A percentile compares a stretch with the other conserved stretches of the same genome.
phyloP scores from a whole-genome alignment of 2,888 invertebrate species.

The Rhamnusium bicolor region DNA sequence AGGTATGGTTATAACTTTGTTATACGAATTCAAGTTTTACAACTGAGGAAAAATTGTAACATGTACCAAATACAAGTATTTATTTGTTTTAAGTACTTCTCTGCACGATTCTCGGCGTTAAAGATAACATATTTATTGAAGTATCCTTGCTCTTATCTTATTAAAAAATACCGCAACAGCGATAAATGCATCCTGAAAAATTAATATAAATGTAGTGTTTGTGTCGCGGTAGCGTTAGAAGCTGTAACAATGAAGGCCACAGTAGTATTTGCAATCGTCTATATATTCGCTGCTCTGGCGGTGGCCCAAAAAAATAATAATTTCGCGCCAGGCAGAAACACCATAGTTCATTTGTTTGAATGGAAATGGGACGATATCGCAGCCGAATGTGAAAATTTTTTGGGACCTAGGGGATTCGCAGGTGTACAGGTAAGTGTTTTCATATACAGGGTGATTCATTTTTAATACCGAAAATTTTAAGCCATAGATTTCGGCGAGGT shows the following conservation, averaged over 20 bases:
- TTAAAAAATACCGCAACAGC: neutral
- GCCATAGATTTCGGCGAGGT: too few species aligned
- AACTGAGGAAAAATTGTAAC: too few species aligned
- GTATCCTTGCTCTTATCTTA: neutral
- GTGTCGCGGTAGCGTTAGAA: neutral
- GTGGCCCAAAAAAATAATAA: constrained; percentile 73
- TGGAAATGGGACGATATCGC: constrained; percentile 90
- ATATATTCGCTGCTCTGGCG: neutral
- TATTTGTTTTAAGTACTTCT: neutral
- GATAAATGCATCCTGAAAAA: neutral
- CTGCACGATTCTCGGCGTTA: neutral
- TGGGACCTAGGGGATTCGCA: constrained; percentile 82
- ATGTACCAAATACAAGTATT: too few species aligned
- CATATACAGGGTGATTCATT: neutral
- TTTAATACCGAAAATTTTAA: too few species aligned
- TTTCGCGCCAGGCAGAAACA: constrained; percentile 74
- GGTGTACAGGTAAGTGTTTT: constrained; percentile 77
- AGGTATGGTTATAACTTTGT: too few species aligned
- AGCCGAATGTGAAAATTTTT: constrained; percentile 83
- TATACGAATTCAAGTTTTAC: too few species aligned
- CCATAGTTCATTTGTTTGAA: constrained; percentile 85
- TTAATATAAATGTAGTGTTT: neutral
- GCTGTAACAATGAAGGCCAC: constrained; percentile 15
- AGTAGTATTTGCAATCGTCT: neutral
- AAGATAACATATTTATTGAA: neutral